Percentiles rank a stretch among this genome's conserved stretches.
Conservation (phyloP, 2,888 invertebrate genomes). For the Calliphora vomitoria region DNA sequence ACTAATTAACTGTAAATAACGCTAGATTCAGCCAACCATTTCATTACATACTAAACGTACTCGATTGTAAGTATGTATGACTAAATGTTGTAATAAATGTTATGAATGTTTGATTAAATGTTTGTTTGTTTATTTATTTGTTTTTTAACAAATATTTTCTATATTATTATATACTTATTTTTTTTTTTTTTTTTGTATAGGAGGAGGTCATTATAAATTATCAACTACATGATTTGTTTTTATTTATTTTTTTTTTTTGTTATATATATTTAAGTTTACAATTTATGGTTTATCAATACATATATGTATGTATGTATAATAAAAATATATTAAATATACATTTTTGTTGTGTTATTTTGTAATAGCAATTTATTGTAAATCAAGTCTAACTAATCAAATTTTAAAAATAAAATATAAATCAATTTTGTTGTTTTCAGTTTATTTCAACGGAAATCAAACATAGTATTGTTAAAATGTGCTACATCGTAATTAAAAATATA, state of each 20-base stretch:
- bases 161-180: constrained; percentile 8
- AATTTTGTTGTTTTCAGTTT: no score
- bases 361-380: neutral
- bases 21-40: constrained; percentile 58
- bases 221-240: constrained; percentile 12
- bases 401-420: no score
- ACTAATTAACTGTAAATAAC: constrained; percentile 58
- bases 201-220: constrained; percentile 25
- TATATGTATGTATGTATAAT: no score
- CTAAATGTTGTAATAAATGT: neutral
- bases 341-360: no score
- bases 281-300: neutral
- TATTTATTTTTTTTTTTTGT: neutral
- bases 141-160: neutral
- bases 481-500: no score
- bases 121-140: neutral
- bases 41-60: constrained; percentile 24
- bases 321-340: no score
- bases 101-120: constrained; percentile 26
- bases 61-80: neutral
- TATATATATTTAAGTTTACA: constrained; percentile 14
- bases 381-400: constrained; percentile 8
- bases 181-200: constrained; percentile 28
- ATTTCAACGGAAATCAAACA: no score
- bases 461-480: no score